Evolutionary conservation across 2,113 vertebrate genomes (phyloP), one percentile per base, ranked within the genome.

Genomic region (Myotis lucifugus): DNA sequence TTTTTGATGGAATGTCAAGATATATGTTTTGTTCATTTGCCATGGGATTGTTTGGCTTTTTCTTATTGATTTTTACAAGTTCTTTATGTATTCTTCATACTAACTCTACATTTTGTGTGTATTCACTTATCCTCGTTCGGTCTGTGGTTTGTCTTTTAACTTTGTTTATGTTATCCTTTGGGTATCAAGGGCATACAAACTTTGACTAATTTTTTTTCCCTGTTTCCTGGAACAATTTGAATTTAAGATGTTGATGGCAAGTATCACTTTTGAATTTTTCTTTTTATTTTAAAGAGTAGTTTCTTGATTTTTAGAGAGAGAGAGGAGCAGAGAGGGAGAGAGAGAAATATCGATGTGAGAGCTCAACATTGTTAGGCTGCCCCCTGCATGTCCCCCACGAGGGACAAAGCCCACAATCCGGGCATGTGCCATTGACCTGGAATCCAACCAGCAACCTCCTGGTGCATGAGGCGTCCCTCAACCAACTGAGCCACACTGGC

Each of bases 151-250:
- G 7, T 67, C 52, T 94, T 81, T 91, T 66, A 82, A 21, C 6
- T 84, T 87, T 78, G 40, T 90, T 96, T 83, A 40, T 93, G 17
- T 61, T 94, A 52, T 50, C 50, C 27, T 91, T 92, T 88, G 81
- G 23, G 2, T 74, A 70, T 32, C 12, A 74, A 52, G 48, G 6
- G 61, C 19, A 78, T 74, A 87, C 40, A 84, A 76, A 29, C 0
- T 59, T 52, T 48, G 8, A 11, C 5, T 90, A 74, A 29, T 42
- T 86, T 85, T 42, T 86, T 42, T 69, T 88, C 86, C n/a, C 13
- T 70, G 14, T 81, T 87, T 92, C n/a, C 17, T 90, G 15, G 7
- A 66, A 82, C 13, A 91, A 32, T 72, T 59, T 90, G 40, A 93
- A 84, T 73, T 84, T n/a, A 82, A 85, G 72, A n/a, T 90, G 10